phyloP scores from a whole-genome alignment of 37 sponge, comb jelly and placozoan species.

The Diacarnus erythraeanus region DNA sequence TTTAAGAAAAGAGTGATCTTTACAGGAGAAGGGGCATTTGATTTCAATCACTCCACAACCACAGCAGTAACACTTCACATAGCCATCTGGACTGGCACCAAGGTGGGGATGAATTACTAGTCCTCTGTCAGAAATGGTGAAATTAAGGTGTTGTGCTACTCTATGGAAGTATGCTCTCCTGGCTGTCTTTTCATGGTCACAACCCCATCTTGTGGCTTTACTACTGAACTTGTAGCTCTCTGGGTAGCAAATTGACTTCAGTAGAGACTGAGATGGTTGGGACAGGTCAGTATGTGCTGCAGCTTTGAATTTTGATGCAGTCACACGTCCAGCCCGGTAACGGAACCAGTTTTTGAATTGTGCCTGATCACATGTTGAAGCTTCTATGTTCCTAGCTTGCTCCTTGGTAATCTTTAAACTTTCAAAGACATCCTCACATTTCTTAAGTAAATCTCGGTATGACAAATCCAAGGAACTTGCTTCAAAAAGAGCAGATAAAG shows the following conservation, averaged over 20 bases:
- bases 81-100: slow-evolving; percentile 37
- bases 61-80: slow-evolving; percentile 40
- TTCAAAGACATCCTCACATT: neutral
- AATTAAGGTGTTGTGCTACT: slow-evolving; percentile 16
- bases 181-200: slow-evolving; percentile 42
- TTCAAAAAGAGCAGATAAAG: neutral
- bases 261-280: neutral
- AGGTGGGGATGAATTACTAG: slow-evolving; percentile 42
- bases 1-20: neutral
- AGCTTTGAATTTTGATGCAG: neutral
- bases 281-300: neutral
- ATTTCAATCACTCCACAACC: slow-evolving; percentile 39
- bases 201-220: slow-evolving; percentile 37
- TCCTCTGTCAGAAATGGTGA: slow-evolving; percentile 25
- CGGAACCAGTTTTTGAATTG: neutral
- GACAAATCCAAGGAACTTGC: neutral
- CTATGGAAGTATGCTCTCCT: slow-evolving; percentile 6
- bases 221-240: neutral
- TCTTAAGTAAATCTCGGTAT: neutral
- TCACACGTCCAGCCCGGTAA: neutral
- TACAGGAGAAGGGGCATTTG: slow-evolving; percentile 31
- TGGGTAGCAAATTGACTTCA: slow-evolving; percentile 4
- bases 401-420: neutral
- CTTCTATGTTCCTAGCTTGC: neutral
- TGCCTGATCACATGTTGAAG: neutral